Evolutionary conservation across 2,797 vertebrate genomes (phyloP).

Genomic region (Lacerta viridis): DNA sequence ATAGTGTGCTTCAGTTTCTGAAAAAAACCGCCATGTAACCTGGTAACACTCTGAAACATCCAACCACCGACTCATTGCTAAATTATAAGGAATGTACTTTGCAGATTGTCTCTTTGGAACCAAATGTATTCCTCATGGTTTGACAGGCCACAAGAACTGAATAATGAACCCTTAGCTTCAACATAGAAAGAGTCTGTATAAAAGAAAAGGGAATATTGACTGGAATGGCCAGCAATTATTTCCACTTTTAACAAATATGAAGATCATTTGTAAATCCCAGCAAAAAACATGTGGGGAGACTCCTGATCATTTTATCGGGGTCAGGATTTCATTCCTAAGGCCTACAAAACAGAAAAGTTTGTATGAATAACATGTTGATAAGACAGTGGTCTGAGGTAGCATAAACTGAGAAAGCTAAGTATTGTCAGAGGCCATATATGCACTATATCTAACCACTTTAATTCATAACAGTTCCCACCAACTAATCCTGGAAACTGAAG

Average conservation of each 20-base stretch:
- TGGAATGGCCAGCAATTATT: neutral
- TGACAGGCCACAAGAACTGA: constrained; percentile 40
- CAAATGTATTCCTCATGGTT: constrained; percentile 24
- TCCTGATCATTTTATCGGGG: neutral
- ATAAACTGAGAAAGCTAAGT: neutral
- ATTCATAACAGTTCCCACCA: no score
- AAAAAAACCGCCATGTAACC: constrained; percentile 43
- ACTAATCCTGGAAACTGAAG: no score
- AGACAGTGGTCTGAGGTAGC: neutral
- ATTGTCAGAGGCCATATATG: neutral
- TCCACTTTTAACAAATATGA: constrained; percentile 19
- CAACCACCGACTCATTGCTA: constrained; percentile 52
- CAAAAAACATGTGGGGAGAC: neutral
- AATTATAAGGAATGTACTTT: constrained; percentile 58
- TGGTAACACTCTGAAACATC: constrained; percentile 64
- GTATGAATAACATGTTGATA: neutral
- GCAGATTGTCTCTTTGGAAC: constrained; percentile 48
- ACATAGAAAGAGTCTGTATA: neutral
- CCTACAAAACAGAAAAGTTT: neutral
- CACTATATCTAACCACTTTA: no score
- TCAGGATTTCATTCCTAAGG: neutral
- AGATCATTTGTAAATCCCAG: neutral
- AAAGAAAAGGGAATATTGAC: no score
- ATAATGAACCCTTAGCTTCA: constrained; percentile 29
- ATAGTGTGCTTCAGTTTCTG: constrained; percentile 54